Evolutionary conservation across 2,888 invertebrate genomes (phyloP).

Genomic region (Salpingus planirostris): DNA sequence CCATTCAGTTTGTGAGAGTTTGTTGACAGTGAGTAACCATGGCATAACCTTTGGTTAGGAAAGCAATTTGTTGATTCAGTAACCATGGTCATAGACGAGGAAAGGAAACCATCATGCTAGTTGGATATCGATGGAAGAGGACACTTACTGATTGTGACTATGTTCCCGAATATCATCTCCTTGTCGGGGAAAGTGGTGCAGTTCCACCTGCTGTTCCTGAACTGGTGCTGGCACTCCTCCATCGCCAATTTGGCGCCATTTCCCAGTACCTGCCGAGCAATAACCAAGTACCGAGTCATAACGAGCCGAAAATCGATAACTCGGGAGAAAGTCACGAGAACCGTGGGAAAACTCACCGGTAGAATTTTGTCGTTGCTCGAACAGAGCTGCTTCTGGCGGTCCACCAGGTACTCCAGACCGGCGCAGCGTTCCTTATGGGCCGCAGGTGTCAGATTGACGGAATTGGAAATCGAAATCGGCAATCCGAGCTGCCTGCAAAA

Average conservation of each 20-base stretch:
- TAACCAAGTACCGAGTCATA: too few species aligned
- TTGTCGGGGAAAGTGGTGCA: slow-evolving; percentile 67
- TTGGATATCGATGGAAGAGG: too few species aligned
- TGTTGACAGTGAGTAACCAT: too few species aligned
- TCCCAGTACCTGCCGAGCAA: slow-evolving; percentile 56
- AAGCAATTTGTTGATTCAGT: too few species aligned
- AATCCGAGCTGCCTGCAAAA: slow-evolving; percentile 41
- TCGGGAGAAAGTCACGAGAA: too few species aligned
- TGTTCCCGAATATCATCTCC: slow-evolving; percentile 70
- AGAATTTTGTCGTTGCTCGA: slow-evolving; percentile 62
- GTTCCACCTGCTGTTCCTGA: slow-evolving; percentile 81
- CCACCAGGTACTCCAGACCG: slow-evolving; percentile 59
- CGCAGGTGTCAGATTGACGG: slow-evolving; percentile 33
- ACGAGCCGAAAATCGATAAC: too few species aligned
- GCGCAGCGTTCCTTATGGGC: slow-evolving; percentile 60
- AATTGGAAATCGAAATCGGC: slow-evolving; percentile 32
- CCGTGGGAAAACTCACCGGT: slow-evolving; percentile 49
- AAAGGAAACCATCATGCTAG: too few species aligned
- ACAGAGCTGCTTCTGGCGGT: slow-evolving; percentile 68
- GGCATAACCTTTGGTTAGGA: too few species aligned
- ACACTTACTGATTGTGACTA: slow-evolving; percentile 74
- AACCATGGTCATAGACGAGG: too few species aligned
- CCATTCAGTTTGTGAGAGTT: too few species aligned
- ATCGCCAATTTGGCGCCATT: slow-evolving; percentile 76
- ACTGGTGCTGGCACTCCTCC: slow-evolving; percentile 86